Percentiles rank a stretch among this genome's conserved stretches.
These are phyloP conservation scores for Neotoxoptera formosana DNA, from an alignment of 1,140 invertebrate genomes.

Conservation along the genomic window DNA sequence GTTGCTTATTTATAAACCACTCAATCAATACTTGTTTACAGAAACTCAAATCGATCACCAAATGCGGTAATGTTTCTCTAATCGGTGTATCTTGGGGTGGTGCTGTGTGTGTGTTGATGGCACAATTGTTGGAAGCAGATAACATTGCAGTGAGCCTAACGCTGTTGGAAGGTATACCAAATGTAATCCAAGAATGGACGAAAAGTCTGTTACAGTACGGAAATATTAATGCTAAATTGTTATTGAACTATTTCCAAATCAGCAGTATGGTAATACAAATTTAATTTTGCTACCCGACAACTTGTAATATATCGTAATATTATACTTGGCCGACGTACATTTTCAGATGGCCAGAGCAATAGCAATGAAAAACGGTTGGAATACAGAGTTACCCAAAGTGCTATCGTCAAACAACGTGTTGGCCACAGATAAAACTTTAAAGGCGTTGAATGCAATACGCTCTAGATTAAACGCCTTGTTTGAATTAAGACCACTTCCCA, in stretches of 20 bases:
- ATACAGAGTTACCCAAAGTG: slow-evolving; percentile 3
- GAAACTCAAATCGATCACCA: slow-evolving; percentile 15
- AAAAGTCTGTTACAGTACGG: neutral
- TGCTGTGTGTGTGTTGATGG: slow-evolving; percentile 49
- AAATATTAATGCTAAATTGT: slow-evolving; percentile 9
- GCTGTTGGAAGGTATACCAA: slow-evolving; percentile 18
- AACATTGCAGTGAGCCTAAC: slow-evolving; percentile 29
- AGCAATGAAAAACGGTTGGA: neutral
- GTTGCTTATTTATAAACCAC: neutral
- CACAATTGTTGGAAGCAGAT: slow-evolving; percentile 54
- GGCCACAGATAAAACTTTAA: neutral
- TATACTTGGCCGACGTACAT: neutral
- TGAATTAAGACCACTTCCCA: neutral
- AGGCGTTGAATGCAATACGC: slow-evolving; percentile 14
- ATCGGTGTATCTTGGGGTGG: slow-evolving; percentile 58
- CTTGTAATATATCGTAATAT: neutral
- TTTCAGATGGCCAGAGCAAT: neutral
- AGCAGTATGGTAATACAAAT: neutral
- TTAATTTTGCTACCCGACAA: neutral
- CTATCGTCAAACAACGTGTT: neutral
- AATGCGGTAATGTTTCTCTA: slow-evolving; percentile 36
- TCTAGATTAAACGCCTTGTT: slow-evolving; percentile 10
- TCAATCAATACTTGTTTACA: neutral
- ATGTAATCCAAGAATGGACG: neutral
- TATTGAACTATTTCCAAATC: neutral